Base-by-base conservation (phyloP, 2,888 invertebrate species). In the Ormyrus pomaceus region DNA sequence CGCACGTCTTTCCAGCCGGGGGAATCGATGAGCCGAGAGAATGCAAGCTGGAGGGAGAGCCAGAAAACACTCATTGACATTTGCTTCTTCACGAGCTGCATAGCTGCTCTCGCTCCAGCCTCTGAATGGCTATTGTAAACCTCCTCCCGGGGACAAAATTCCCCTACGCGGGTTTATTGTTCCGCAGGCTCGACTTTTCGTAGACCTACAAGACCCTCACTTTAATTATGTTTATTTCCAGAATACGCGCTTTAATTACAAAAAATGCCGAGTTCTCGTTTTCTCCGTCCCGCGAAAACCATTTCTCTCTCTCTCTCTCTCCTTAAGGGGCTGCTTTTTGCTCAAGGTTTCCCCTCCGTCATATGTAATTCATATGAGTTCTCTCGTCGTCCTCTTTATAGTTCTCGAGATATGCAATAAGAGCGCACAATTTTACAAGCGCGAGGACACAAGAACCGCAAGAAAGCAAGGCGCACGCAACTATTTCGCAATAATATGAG, bases 401-500 rank as follows among this genome's bases (percentile, higher is more conserved):
- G 65, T 77, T 56, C 62, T 62, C 34, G 45, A 72, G 61, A 45
- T 72, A 74, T 75, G 68, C 62, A 59, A 70, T 59, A 58, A 68
- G 19, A 50, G 45, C 46, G 61, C 53, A 10, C 50, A 69, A 56
- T 69, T 74, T 74, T 61, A 61, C 50, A 51, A 59, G 46, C 53
- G 8, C 53, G 51, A 65, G 59, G 34, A 64, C 64, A 64, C 59
- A 48, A 46, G 5, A 10, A 56, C 7, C 53, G 46, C 71, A 50
- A 13, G 55, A 78, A 50, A 74, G 19, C 19, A 19, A 56, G 9
- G 56, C 6, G 10, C 50, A 13, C 50, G 55, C 50, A 74, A 64
- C 64, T 79, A 75, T 59, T 79, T 79, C 65, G 13, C 64, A 73
- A 69, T 69, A 56, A 69, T 79, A 68, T 75, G 19, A 19, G 19